A percentile compares a stretch with the other conserved stretches of the same genome.
phyloP scores from a whole-genome alignment of 2,888 invertebrate genomes.

The Theretra japonica region DNA sequence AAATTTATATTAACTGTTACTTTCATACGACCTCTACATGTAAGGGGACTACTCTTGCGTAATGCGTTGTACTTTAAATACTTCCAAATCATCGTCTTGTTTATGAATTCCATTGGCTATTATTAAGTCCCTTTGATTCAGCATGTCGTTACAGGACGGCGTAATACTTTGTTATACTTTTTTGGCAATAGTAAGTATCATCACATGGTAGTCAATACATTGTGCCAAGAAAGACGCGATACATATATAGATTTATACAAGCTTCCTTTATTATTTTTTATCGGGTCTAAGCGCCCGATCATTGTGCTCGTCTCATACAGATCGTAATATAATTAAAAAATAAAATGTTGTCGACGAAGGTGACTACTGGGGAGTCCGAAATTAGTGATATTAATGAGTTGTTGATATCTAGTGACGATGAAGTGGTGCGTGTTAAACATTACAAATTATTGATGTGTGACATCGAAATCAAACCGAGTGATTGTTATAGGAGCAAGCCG shows the following conservation, averaged over 20 bases:
- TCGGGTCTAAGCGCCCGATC: conserved; percentile 48
- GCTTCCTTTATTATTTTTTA: conserved; percentile 57
- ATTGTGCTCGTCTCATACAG: conserved; percentile 46
- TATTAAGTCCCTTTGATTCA: neutral
- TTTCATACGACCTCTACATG: too few species aligned
- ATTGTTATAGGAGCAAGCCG: conserved; percentile 66
- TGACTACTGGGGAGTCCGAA: conserved; percentile 8
- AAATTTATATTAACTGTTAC: too few species aligned
- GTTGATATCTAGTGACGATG: conserved; percentile 38
- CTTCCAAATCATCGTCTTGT: neutral
- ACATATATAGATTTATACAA: conserved; percentile 19
- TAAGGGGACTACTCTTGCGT: too few species aligned
- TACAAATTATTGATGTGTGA: conserved; percentile 16
- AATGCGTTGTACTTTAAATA: neutral
- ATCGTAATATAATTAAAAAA: conserved; percentile 31
- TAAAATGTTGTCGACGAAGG: conserved; percentile 45
- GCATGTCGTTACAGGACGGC: neutral
- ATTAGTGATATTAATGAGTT: conserved; percentile 35
- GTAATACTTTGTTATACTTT: conserved; percentile 29
- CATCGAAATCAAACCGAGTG: conserved; percentile 35
- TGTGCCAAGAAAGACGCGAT: conserved; percentile 57
- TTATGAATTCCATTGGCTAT: neutral
- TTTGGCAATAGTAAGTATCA: conserved; percentile 47
- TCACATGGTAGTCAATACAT: conserved; percentile 45
- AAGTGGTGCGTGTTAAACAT: conserved; percentile 27